Evolutionary conservation across 2,797 vertebrate species (phyloP), one percentile per base, ranked within the genome.

Genomic region (Acrossocheilus fasciatus): DNA sequence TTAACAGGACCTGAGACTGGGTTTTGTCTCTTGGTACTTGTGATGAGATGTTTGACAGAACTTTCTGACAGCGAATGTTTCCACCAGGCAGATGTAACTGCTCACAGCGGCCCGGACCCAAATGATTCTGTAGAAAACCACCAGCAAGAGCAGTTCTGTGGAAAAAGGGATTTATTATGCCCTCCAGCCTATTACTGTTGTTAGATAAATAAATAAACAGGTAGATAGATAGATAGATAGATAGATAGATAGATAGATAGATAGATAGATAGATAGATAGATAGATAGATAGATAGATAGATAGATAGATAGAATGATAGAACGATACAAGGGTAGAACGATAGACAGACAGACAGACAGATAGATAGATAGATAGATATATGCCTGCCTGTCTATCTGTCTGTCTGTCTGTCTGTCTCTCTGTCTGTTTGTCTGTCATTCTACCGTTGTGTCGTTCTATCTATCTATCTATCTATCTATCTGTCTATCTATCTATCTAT

Each of bases 1-100:
- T 74, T 84, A 68, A 87, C 81, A 77, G 54, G 86, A 84, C 82
- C 43, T 69, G 80, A 76, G 84, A 73, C 78, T 87, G 88, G 81
- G 79, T 50, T 77, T 89, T 89, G 88, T 86, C 84, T 90, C 82
- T 85, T 73, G 12, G 70, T 45, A 39, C 39, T 81, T 86, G 86
- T 88, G 88, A 87, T 85, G 78, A 89, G 86, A 73, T 90, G 88
- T 90, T 90, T 90, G 89, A 90, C 86, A 90, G 84, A 47, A 74
- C 68, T 69, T 66, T 81, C 81, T 81, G 73, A 90, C 89, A 90
- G 47, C 47, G 0, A 81, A 88, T 88, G 82, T 88, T 89, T 89
- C 88, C 89, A 89, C 50, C 76, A 82, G 74, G 79, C 86, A 74
- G 84, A 84, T 90, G 86, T 76, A 54, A 86, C 77, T 70, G 57